Percentiles rank a stretch among this genome's conserved stretches.
Conservation (phyloP, 2,888 invertebrate species). For the Heliconius charithonia region DNA sequence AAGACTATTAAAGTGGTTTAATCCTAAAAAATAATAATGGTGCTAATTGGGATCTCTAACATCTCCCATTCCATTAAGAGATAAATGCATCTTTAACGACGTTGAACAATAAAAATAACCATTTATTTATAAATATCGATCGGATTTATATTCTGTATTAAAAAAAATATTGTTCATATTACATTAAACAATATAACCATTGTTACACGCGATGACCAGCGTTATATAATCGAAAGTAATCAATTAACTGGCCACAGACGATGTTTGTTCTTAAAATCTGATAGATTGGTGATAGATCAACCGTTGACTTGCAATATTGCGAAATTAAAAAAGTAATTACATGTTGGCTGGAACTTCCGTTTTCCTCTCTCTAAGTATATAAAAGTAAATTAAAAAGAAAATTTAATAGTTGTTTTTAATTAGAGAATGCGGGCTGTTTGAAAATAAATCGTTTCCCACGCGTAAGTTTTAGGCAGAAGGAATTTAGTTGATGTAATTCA, state of each 20-base stretch:
- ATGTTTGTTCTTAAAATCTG: slow-evolving; percentile 29
- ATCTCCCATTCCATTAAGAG: background rate
- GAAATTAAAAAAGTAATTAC: slow-evolving; percentile 18
- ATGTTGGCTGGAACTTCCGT: slow-evolving; percentile 2
- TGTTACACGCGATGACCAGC: slow-evolving; percentile 6
- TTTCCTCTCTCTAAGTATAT: background rate
- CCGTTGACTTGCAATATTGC: background rate
- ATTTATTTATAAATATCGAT: background rate
- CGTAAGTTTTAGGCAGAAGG: background rate
- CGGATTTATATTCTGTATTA: background rate
- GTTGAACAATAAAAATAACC: background rate
- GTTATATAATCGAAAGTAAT: slow-evolving; percentile 29
- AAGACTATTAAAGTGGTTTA: too few relatives aligned
- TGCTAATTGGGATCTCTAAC: background rate
- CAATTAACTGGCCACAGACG: slow-evolving; percentile 20
- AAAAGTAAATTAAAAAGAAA: slow-evolving; percentile 13
- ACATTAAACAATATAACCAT: slow-evolving; percentile 13
- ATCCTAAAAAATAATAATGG: too few relatives aligned
- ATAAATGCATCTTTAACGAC: background rate
- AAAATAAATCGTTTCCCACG: background rate
- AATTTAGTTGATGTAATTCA: background rate
- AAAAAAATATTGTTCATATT: background rate
- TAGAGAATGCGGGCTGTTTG: background rate
- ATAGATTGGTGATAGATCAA: slow-evolving; percentile 8
- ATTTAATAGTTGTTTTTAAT: slow-evolving; percentile 4